Evolutionary conservation across 2,888 invertebrate genomes (phyloP).

Genomic region (Limenitis camilla): DNA sequence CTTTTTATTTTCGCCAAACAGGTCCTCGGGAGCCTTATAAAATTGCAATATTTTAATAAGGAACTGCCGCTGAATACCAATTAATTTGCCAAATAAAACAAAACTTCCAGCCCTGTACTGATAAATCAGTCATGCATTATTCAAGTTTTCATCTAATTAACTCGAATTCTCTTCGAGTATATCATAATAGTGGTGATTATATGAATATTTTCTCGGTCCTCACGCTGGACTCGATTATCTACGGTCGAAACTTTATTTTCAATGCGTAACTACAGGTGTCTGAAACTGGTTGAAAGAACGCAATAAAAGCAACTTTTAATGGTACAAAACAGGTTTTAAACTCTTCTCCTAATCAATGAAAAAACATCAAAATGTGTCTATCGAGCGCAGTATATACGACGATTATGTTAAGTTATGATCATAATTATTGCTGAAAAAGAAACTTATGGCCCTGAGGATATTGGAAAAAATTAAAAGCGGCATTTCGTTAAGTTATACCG

Average conservation of each 20-base stretch:
- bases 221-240: constrained; percentile 11
- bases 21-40: constrained; percentile 55
- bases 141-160: constrained; percentile 44
- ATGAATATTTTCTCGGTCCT: constrained; percentile 28
- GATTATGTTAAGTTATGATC: constrained; percentile 40
- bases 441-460: constrained; percentile 25
- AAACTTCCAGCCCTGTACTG: constrained; percentile 32
- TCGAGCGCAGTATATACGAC: constrained; percentile 33
- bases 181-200: constrained; percentile 34
- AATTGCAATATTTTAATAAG: constrained; percentile 65
- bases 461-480: constrained; percentile 36
- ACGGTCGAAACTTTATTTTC: constrained; percentile 14
- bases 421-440: constrained; percentile 36
- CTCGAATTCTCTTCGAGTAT: constrained; percentile 18
- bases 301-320: constrained; percentile 23
- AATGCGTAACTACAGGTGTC: constrained; percentile 26
- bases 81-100: constrained; percentile 50
- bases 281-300: constrained; percentile 23
- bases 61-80: constrained; percentile 53
- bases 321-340: constrained; percentile 23
- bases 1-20: constrained; percentile 50
- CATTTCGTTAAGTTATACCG: constrained; percentile 36
- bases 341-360: constrained; percentile 24
- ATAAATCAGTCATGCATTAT: constrained; percentile 53
- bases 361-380: constrained; percentile 28